phyloP scores from a whole-genome alignment of 2,888 invertebrate species.

The Tetranychus truncatus region DNA sequence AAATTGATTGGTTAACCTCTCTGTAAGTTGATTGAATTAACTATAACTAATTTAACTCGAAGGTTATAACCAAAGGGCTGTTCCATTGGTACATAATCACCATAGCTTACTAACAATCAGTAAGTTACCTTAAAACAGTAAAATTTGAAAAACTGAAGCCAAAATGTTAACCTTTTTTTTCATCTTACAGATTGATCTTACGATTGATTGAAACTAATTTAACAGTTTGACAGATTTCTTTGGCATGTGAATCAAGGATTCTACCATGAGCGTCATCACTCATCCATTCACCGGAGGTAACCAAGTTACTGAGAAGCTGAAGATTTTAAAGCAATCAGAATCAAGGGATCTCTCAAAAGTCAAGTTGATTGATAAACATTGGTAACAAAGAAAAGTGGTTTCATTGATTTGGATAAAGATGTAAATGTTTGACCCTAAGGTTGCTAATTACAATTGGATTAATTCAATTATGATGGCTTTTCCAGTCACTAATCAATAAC shows the following conservation, averaged over 20 bases:
- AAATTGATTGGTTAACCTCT: too few species aligned
- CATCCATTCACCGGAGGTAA: background rate
- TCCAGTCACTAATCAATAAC: too few species aligned
- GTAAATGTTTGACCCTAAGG: background rate
- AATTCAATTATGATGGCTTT: background rate
- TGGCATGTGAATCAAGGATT: background rate
- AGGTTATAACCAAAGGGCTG: too few species aligned
- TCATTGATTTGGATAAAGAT: background rate
- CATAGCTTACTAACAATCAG: too few species aligned
- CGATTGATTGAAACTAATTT: background rate
- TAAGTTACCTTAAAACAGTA: too few species aligned
- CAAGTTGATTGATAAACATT: too few species aligned
- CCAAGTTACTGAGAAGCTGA: background rate
- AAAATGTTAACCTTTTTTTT: background rate
- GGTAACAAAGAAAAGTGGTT: background rate
- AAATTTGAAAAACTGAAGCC: background rate
- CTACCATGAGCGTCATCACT: background rate
- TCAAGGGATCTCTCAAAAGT: too few species aligned
- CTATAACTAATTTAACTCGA: too few species aligned
- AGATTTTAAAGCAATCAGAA: too few species aligned
- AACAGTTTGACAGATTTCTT: background rate
- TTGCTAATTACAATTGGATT: background rate
- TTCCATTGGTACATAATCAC: too few species aligned
- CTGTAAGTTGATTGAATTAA: too few species aligned
- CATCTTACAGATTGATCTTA: background rate